Conservation (phyloP, 1,140 invertebrate genomes). For the Drosophila auraria region DNA sequence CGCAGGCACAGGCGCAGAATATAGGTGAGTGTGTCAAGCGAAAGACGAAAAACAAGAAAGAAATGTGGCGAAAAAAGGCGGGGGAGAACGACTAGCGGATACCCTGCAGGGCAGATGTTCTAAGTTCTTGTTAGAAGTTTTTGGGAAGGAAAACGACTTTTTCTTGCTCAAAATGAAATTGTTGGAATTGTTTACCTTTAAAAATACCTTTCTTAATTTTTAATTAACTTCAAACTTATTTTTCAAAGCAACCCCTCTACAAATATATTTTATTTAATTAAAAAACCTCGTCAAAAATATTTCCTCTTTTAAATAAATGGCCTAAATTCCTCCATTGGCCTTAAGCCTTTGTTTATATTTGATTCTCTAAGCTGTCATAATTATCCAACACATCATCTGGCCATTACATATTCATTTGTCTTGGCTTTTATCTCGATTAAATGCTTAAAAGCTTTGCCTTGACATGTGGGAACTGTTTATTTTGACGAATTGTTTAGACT, state of each 20-base stretch:
- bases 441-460: conserved; percentile 14
- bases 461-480: conserved; percentile 31
- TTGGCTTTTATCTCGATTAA: conserved; percentile 15
- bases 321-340: background rate
- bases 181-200: too few relatives aligned
- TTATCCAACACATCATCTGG: conserved; percentile 14
- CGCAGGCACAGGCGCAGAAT: conserved; percentile 72
- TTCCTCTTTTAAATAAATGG: background rate
- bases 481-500: background rate
- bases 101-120: conserved; percentile 9
- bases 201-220: too few relatives aligned
- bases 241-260: background rate
- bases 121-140: background rate
- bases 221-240: background rate
- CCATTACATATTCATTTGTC: conserved; percentile 11
- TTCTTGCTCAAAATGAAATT: too few relatives aligned
- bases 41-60: conserved; percentile 60
- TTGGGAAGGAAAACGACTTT: background rate
- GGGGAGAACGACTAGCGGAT: conserved; percentile 19
- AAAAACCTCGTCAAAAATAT: too few relatives aligned
- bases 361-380: conserved; percentile 1
- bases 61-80: conserved; percentile 15
- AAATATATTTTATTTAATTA: too few relatives aligned
- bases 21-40: conserved; percentile 81
- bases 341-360: conserved; percentile 6